Evolutionary conservation across 2,113 vertebrate genomes (phyloP).

Genomic region (Ptilorrhoa leucosticta): DNA sequence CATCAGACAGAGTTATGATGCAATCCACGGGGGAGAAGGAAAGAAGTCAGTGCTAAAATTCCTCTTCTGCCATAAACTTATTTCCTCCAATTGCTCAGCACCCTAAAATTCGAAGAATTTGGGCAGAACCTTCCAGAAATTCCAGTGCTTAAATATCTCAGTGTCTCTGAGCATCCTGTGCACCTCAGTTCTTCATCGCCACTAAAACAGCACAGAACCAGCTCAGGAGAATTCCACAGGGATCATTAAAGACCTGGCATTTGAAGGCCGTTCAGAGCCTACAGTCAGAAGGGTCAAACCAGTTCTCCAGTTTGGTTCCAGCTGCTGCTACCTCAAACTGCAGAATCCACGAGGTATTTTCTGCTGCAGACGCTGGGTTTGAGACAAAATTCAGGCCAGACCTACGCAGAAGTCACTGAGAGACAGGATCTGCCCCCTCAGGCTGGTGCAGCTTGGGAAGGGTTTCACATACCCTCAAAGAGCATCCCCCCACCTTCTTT

Average conservation of each 20-base stretch:
- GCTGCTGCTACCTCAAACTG: background rate
- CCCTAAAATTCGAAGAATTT: background rate
- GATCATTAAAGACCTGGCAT: background rate
- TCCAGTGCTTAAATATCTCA: background rate
- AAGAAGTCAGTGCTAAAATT: background rate
- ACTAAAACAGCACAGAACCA: background rate
- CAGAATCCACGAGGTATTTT: background rate
- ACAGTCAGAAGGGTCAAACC: background rate
- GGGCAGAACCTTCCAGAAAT: background rate
- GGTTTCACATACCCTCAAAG: background rate
- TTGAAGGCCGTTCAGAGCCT: background rate
- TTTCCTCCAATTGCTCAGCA: background rate
- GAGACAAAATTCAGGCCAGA: background rate
- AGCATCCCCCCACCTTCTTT: background rate
- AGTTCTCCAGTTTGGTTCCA: background rate
- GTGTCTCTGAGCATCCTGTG: background rate
- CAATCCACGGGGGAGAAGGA: background rate
- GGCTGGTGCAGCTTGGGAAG: background rate
- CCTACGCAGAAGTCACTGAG: background rate
- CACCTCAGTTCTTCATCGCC: background rate
- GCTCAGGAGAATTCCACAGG: background rate
- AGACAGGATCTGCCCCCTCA: background rate
- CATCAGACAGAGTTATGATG: background rate
- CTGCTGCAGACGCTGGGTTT: background rate
- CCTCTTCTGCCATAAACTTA: background rate